Percentiles rank a stretch among this genome's conserved stretches.
These are phyloP conservation scores for Chrysina gloriosa DNA, from an alignment of 2,888 invertebrate species.

Conservation along the genomic window DNA sequence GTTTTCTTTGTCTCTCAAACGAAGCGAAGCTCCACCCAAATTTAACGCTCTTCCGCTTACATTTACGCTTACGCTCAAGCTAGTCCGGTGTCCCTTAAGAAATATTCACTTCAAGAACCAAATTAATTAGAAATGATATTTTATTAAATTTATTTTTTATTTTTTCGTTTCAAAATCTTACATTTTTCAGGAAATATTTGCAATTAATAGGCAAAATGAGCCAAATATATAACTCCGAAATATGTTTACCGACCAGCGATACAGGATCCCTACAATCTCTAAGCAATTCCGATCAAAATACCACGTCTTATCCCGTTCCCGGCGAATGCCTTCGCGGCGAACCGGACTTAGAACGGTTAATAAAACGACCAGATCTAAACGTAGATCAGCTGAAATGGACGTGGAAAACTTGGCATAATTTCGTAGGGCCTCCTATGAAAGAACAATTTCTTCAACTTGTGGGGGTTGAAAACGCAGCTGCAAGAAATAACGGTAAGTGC, in stretches of 20 bases:
- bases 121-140: too few relatives aligned
- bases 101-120: too few relatives aligned
- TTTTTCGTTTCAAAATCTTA: background rate
- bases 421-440: slow-evolving; percentile 70
- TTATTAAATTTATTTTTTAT: background rate
- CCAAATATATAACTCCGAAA: slow-evolving; percentile 69
- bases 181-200: slow-evolving; percentile 49
- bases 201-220: slow-evolving; percentile 68
- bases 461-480: slow-evolving; percentile 72
- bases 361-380: slow-evolving; percentile 63
- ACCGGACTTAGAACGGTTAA: slow-evolving; percentile 71
- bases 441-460: slow-evolving; percentile 69
- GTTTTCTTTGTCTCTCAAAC: too few relatives aligned
- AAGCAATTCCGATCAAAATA: slow-evolving; percentile 44
- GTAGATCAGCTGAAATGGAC: slow-evolving; percentile 64
- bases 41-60: too few relatives aligned
- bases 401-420: slow-evolving; percentile 77
- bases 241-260: slow-evolving; percentile 66
- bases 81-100: too few relatives aligned
- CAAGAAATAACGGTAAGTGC: slow-evolving; percentile 72
- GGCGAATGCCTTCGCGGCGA: slow-evolving; percentile 71
- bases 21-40: too few relatives aligned
- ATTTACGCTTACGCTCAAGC: too few relatives aligned
- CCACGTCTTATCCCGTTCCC: slow-evolving; percentile 52
- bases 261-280: slow-evolving; percentile 45